phyloP scores from a whole-genome alignment of 2,113 vertebrate species.

The Chlorodrepanis virens region DNA sequence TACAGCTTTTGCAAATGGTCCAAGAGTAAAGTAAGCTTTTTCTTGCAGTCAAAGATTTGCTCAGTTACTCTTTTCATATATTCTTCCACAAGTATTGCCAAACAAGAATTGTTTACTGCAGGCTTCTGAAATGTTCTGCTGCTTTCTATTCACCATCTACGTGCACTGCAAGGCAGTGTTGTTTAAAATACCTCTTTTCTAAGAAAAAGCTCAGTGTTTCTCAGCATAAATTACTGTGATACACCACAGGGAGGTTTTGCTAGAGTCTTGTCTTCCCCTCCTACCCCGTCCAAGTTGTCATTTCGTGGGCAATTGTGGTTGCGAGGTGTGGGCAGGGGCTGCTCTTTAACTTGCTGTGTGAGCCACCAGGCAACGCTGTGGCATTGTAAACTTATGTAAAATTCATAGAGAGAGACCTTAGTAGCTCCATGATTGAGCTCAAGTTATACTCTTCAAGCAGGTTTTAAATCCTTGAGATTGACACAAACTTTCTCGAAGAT shows the following conservation, averaged over 20 bases:
- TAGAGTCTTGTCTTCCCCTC: neutral
- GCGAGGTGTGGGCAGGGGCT: neutral
- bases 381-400: constrained; percentile 12
- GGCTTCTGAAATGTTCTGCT: constrained; percentile 14
- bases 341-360: neutral
- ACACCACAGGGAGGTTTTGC: neutral
- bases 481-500: neutral
- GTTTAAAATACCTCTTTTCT: neutral
- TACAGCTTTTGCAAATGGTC: constrained; percentile 67
- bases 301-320: neutral
- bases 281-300: neutral
- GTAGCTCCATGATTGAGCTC: neutral
- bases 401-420: neutral
- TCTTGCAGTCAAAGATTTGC: constrained; percentile 58
- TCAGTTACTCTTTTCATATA: constrained; percentile 9
- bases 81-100: constrained; percentile 39
- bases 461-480: constrained; percentile 26
- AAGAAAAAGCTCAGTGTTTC: neutral
- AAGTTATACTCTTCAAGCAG: neutral
- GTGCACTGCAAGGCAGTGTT: neutral
- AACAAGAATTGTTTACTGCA: constrained; percentile 33
- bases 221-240: neutral
- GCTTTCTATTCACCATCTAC: neutral
- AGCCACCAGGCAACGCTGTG: neutral
- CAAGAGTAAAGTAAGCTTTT: constrained; percentile 67